A percentile compares a stretch with the other conserved stretches of the same genome.
These are phyloP conservation scores for Automeris io DNA, from an alignment of 2,888 invertebrate species.

Conservation along the genomic window DNA sequence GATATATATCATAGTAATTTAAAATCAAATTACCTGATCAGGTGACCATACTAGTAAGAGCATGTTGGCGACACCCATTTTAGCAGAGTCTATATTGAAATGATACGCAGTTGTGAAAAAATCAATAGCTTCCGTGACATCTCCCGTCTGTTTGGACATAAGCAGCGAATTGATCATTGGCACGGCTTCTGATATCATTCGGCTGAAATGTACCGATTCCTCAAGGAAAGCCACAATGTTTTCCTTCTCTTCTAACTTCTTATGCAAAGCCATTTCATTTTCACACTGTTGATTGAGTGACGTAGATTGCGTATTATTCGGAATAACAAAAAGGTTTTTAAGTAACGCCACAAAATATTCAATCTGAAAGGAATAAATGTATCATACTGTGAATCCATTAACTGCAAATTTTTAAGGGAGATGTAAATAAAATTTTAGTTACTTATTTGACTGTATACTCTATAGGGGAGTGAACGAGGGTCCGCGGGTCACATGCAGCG, in stretches of 20 bases:
- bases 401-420: no score
- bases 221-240: constrained; percentile 83
- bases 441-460: no score
- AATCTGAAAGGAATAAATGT: constrained; percentile 49
- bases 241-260: constrained; percentile 77
- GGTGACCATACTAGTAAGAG: constrained; percentile 86
- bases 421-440: no score
- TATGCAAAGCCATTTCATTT: constrained; percentile 61
- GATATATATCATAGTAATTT: neutral
- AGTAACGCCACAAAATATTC: constrained; percentile 64
- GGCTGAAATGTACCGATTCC: constrained; percentile 77
- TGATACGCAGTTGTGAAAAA: constrained; percentile 90
- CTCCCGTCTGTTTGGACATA: constrained; percentile 83
- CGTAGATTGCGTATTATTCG: constrained; percentile 43
- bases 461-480: no score
- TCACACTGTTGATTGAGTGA: constrained; percentile 57
- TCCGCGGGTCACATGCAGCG: no score
- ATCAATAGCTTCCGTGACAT: constrained; percentile 92
- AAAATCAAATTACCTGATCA: constrained; percentile 77
- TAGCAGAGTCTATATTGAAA: constrained; percentile 85
- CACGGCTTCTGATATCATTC: constrained; percentile 59
- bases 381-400: no score
- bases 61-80: constrained; percentile 85
- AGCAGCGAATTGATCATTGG: constrained; percentile 84
- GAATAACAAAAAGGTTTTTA: constrained; percentile 58